These are phyloP conservation scores for Sebastes iracundus DNA, from an alignment of 2,797 vertebrate genomes.

Conservation along the genomic window DNA sequence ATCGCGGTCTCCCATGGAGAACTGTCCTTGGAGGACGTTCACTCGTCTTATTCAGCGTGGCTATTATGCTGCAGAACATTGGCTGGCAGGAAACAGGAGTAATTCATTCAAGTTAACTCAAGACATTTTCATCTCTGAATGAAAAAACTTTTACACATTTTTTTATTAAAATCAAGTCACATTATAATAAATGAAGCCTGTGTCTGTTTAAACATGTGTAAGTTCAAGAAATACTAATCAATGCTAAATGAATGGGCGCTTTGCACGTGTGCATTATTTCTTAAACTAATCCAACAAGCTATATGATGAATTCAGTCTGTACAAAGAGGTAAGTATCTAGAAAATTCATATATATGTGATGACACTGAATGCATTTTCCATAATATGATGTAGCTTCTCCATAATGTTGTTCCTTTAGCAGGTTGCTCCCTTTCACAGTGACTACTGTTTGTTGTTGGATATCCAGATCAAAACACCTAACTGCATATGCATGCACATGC, in stretches of 20 bases:
- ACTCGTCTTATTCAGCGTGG: constrained; percentile 12
- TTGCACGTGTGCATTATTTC: background rate
- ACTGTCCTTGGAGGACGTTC: constrained; percentile 29
- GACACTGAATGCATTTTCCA: background rate
- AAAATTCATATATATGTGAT: background rate
- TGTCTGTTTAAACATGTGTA: background rate
- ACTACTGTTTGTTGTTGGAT: background rate
- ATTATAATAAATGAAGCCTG: background rate
- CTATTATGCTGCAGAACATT: constrained; percentile 13
- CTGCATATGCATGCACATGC: constrained; percentile 10
- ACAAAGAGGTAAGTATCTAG: constrained; percentile 1
- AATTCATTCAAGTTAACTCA: background rate
- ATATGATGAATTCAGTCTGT: background rate
- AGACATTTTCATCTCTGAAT: background rate
- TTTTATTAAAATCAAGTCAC: background rate
- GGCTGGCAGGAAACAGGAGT: background rate
- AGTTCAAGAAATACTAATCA: background rate
- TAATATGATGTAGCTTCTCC: background rate
- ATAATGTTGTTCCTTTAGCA: background rate
- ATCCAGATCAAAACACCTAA: background rate
- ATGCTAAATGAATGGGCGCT: background rate
- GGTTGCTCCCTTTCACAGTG: background rate
- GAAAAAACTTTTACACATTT: background rate
- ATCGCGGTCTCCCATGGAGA: constrained; percentile 15
- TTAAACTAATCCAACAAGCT: background rate